phyloP scores from a whole-genome alignment of 64 coral and sea anemone species.

The Porites australiensis region DNA sequence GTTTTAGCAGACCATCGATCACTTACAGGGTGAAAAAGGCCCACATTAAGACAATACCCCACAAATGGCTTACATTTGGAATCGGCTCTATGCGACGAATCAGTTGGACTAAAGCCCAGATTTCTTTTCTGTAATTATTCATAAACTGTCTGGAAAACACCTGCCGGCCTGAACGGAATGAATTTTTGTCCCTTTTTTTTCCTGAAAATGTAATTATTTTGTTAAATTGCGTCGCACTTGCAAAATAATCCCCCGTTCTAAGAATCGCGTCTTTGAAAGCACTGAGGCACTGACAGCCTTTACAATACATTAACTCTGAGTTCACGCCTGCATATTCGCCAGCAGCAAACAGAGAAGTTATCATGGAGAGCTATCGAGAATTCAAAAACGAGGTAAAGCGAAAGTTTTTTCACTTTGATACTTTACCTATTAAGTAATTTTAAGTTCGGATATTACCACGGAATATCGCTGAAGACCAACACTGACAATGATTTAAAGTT shows the following conservation, averaged over 20 bases:
- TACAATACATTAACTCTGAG: not conserved
- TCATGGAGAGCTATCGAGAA: slow-evolving; percentile 30
- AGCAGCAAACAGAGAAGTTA: not conserved
- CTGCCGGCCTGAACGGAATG: slow-evolving; percentile 12
- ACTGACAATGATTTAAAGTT: too few species aligned
- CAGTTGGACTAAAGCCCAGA: not conserved
- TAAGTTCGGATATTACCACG: too few species aligned
- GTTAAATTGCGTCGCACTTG: slow-evolving; percentile 14
- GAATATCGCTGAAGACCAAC: too few species aligned
- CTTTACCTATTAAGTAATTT: too few species aligned
- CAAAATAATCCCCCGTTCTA: not conserved
- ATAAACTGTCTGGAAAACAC: slow-evolving; percentile 28
- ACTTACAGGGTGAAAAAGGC: not conserved
- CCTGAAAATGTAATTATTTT: slow-evolving; percentile 45
- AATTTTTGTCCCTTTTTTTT: slow-evolving; percentile 36
- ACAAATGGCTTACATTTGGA: not conserved
- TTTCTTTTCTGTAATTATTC: slow-evolving; percentile 34
- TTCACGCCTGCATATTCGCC: not conserved
- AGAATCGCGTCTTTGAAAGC: not conserved
- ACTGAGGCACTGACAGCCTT: not conserved
- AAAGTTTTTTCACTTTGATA: not conserved
- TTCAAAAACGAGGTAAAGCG: slow-evolving; percentile 32
- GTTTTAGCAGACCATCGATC: not conserved
- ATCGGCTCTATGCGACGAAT: not conserved
- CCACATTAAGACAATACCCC: not conserved